A percentile compares a stretch with the other conserved stretches of the same genome.
phyloP scores from a whole-genome alignment of 2,888 invertebrate genomes.

The Portevinia maculata region DNA sequence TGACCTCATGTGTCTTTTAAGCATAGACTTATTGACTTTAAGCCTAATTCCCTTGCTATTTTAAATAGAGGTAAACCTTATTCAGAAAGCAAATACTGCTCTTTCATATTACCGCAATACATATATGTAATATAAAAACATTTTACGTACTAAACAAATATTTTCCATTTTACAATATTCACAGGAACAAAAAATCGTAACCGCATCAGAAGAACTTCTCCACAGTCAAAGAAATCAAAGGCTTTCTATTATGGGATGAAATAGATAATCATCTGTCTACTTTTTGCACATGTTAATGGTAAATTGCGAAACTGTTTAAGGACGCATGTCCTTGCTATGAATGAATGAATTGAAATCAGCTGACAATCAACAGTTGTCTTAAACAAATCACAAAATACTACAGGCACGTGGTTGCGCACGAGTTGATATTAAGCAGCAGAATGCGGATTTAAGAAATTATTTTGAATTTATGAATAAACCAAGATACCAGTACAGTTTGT shows the following conservation, averaged over 20 bases:
- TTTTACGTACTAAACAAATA: slow-evolving; percentile 14
- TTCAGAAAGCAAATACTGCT: slow-evolving; percentile 25
- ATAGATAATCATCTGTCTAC: background rate
- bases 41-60: too few species aligned
- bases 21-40: too few species aligned
- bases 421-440: slow-evolving; percentile 62
- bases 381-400: slow-evolving; percentile 13
- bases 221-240: background rate
- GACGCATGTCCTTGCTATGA: slow-evolving; percentile 24
- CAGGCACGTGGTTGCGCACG: slow-evolving; percentile 63
- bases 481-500: slow-evolving; percentile 22
- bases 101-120: slow-evolving; percentile 14
- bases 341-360: slow-evolving; percentile 49
- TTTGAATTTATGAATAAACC: slow-evolving; percentile 41
- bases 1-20: too few species aligned
- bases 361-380: slow-evolving; percentile 50
- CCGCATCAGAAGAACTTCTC: slow-evolving; percentile 37
- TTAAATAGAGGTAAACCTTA: slow-evolving; percentile 9
- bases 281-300: slow-evolving; percentile 29
- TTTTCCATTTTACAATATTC: too few species aligned
- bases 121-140: slow-evolving; percentile 15
- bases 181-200: slow-evolving; percentile 46
- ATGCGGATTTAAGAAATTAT: background rate
- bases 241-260: background rate
- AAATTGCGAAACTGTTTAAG: slow-evolving; percentile 5